Base-by-base conservation (phyloP, 2,888 invertebrate genomes). In the Diadegma fenestrale region DNA sequence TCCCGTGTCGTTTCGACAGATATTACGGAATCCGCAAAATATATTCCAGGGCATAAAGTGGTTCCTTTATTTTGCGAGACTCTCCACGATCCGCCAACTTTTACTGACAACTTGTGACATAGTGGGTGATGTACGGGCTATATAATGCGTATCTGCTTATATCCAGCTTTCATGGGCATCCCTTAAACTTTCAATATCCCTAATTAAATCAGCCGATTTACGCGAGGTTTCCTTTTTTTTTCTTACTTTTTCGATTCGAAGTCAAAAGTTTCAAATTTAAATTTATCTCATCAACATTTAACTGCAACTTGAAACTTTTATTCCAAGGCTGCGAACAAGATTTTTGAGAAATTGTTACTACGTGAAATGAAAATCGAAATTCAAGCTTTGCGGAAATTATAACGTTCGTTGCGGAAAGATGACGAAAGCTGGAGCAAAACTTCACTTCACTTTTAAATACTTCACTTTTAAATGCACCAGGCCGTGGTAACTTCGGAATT, bases 1-100 rank as follows among this genome's bases (percentile, higher is more conserved):
- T 78, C 77, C 72, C 45, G 72, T 77, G 83, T 85, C 79, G 81
- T 83, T 82, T 72, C 79, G 69, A 73, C 51, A 86, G 83, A 85
- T 87, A 86, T 85, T 85, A 86, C 85, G 66, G 80, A 82, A 82
- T 81, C 83, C 81, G 80, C 80, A 72, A 82, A 80, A 82, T 63
- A 80, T 76, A 86, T 77, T 78, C 80, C 61, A 45, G 73, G 78
- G 69, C 75, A 84, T 81, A 66, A 84, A 69, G 72, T 51, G 77
- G 73, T 80, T 73, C 79, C 77, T 83, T 73, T 66, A 66, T 77
- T 73, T 80, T 78, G 72, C 71, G 63, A 37, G 8, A 81, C 77
- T 68, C 73, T 41, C 80, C 66, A 58, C 37, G 72, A 68, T 33
- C 69, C 10, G 54, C 33, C 48, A 51, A 72, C 66, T 82, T 84